Conservation (phyloP, 2,797 vertebrate genomes). For the Fundulus diaphanus region DNA sequence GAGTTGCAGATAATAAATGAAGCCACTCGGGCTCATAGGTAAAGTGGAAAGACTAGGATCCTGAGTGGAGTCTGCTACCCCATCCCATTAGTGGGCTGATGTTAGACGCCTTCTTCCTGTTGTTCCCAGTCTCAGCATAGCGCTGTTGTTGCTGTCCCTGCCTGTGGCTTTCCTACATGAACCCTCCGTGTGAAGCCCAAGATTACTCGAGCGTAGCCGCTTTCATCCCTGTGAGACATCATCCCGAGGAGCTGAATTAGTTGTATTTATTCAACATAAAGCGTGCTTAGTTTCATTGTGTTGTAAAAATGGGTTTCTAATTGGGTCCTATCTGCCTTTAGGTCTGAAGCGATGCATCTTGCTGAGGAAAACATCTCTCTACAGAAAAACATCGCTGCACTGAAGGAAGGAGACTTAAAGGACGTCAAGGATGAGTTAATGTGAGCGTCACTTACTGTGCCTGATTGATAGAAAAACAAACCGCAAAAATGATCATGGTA, state of each 20-base stretch:
- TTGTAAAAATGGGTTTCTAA: not conserved
- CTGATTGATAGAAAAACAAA: not conserved
- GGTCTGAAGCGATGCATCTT: slow-evolving; percentile 86
- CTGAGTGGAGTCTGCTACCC: slow-evolving; percentile 22
- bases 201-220: slow-evolving; percentile 7
- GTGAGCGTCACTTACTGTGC: slow-evolving; percentile 73
- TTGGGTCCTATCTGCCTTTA: slow-evolving; percentile 41
- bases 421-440: slow-evolving; percentile 84
- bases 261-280: not conserved
- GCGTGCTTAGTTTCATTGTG: not conserved
- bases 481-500: no score
- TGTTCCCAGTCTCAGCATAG: slow-evolving; percentile 1
- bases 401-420: slow-evolving; percentile 87
- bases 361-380: slow-evolving; percentile 86
- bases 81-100: slow-evolving; percentile 26
- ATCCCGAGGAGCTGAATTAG: not conserved
- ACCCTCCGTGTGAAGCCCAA: slow-evolving; percentile 7
- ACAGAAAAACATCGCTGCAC: slow-evolving; percentile 78
- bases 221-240: slow-evolving; percentile 35
- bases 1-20: slow-evolving; percentile 61
- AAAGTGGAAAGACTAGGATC: slow-evolving; percentile 59
- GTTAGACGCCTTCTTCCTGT: not conserved
- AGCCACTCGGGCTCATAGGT: slow-evolving; percentile 76
- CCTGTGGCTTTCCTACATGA: slow-evolving; percentile 5
- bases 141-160: not conserved